These are phyloP conservation scores for Thunnus thynnus DNA, from an alignment of 2,113 vertebrate genomes.

Conservation along the genomic window DNA sequence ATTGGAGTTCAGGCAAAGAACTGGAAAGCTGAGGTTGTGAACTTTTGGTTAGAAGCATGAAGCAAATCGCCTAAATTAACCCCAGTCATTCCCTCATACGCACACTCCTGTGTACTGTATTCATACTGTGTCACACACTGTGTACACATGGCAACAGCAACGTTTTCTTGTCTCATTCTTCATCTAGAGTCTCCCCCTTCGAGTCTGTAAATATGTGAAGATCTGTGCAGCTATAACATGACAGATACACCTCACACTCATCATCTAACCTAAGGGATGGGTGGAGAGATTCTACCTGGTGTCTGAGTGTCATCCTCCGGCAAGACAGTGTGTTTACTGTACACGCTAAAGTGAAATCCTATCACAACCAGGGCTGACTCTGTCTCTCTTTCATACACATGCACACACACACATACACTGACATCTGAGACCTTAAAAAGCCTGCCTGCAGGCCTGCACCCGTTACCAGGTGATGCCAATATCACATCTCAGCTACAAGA, in stretches of 20 bases:
- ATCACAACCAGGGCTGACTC: conserved; percentile 42
- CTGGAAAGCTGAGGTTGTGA: conserved; percentile 73
- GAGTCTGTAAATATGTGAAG: conserved; percentile 21
- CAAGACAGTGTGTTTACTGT: conserved; percentile 52
- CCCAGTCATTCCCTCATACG: conserved; percentile 29
- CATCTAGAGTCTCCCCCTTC: neutral
- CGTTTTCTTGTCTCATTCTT: neutral
- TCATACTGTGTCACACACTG: conserved; percentile 8
- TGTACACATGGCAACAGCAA: conserved; percentile 1
- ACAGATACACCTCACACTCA: conserved; percentile 12
- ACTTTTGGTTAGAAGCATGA: conserved; percentile 54
- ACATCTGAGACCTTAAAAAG: conserved; percentile 70
- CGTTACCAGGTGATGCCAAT: conserved; percentile 64
- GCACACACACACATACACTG: conserved; percentile 37
- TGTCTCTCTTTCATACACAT: conserved; percentile 13
- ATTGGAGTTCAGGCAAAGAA: conserved; percentile 64
- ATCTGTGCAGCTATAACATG: neutral
- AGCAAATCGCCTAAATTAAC: conserved; percentile 53
- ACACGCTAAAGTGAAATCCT: conserved; percentile 51
- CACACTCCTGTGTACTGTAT: conserved; percentile 24
- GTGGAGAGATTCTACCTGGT: conserved; percentile 35
- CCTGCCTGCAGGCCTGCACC: conserved; percentile 72
- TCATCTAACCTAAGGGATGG: conserved; percentile 29
- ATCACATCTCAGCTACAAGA: conserved; percentile 62
- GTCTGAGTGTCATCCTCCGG: conserved; percentile 41